Conservation (phyloP, 2,113 vertebrate species). For the Illadopsis cleaveri region DNA sequence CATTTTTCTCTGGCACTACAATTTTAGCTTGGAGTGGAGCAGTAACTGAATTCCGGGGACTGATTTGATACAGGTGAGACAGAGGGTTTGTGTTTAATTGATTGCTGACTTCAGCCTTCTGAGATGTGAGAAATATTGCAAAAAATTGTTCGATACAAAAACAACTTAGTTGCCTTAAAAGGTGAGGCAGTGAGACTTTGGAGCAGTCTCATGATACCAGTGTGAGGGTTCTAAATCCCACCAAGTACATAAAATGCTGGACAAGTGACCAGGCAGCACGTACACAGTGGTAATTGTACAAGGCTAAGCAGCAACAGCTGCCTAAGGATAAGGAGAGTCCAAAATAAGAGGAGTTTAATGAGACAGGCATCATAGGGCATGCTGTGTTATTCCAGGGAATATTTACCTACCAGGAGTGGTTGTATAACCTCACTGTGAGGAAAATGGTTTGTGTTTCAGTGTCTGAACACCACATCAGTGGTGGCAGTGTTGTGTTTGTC, state of each 20-base stretch:
- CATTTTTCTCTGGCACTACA: background rate
- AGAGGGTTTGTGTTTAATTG: background rate
- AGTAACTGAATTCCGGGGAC: background rate
- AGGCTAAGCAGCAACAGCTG: background rate
- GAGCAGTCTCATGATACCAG: fast-evolving
- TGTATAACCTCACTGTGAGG: background rate
- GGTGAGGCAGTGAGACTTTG: background rate
- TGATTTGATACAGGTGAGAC: conserved; percentile 22
- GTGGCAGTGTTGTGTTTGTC: background rate
- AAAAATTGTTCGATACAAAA: background rate
- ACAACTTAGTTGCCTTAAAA: background rate
- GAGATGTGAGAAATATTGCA: background rate
- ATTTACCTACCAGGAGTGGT: background rate
- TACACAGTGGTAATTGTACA: background rate
- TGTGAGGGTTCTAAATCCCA: background rate
- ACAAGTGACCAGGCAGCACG: fast-evolving
- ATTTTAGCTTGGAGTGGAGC: background rate
- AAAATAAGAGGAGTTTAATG: background rate
- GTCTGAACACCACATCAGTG: background rate
- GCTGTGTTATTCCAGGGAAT: background rate
- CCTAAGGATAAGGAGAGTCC: background rate
- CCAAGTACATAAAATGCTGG: background rate
- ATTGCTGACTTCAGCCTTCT: background rate
- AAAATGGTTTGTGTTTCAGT: background rate
- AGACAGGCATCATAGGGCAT: background rate